Evolutionary conservation across 2,888 invertebrate species (phyloP), one percentile per base, ranked within the genome.

Genomic region (Calameuta filiformis): DNA sequence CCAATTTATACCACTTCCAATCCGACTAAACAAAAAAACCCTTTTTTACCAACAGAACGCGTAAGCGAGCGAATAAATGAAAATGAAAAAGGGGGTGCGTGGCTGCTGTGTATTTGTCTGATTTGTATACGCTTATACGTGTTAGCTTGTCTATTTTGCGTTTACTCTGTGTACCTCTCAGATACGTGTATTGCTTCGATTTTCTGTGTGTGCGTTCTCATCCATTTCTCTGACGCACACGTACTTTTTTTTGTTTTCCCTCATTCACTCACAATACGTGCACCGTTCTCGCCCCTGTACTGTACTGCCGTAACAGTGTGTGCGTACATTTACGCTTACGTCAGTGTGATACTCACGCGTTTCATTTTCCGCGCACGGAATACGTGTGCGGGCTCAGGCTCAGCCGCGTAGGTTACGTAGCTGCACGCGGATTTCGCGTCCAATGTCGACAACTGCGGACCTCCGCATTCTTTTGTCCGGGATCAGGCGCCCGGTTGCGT

Each of bases 1-100:
- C 81, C 87, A 84, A 86, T 87, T 87, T 85, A 86, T 83, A 82
- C 84, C 81, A 81, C 82, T 85, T 86, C 83, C 85, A 86, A 85
- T 86, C 83, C 81, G 82, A 80, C 83, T 82, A 84, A 87, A 86
- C 83, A 86, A 85, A 85, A 77, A 83, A 84, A 81, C 79, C 82
- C 79, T 81, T 83, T 79, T 80, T 80, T 81, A 78, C 79, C 80
- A 78, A 82, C 78, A 81, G 82, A 81, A 83, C 80, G 83, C 83
- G 84, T 82, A 83, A 84, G 84, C 83, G 84, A 82, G 82, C 85
- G 83, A 81, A 80, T 84, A 85, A 85, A 84, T 83, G 83, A 83
- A 83, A 86, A 84, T 82, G 83, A 81, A 82, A 80, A 83, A 83
- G 84, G 82, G 77, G 31, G 0, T 56, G 40, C 23, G 40, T 23